A percentile compares a stretch with the other conserved stretches of the same genome.
Evolutionary conservation across 1,140 invertebrate species (phyloP).

Genomic region (Zaprionus vittiger): DNA sequence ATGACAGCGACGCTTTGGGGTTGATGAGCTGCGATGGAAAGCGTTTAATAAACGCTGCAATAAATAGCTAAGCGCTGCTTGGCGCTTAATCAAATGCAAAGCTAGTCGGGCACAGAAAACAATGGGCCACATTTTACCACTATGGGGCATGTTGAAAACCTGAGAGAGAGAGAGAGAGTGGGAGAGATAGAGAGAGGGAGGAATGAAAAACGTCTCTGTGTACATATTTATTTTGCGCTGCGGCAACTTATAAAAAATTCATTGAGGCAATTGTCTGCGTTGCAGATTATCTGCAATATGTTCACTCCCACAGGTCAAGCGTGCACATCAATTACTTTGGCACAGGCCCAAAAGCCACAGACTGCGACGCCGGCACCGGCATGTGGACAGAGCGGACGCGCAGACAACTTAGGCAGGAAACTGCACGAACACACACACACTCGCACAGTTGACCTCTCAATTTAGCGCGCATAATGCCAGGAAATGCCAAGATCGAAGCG

Average conservation of each 20-base stretch:
- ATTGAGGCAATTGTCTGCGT: slow-evolving; percentile 83
- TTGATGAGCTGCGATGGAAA: slow-evolving; percentile 66
- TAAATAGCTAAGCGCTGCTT: slow-evolving; percentile 68
- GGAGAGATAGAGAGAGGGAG: background rate
- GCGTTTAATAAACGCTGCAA: slow-evolving; percentile 74
- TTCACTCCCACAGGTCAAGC: slow-evolving; percentile 84
- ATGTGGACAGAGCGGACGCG: slow-evolving; percentile 42
- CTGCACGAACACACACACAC: slow-evolving; percentile 27
- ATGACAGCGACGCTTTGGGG: slow-evolving; percentile 17
- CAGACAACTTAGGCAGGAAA: slow-evolving; percentile 42
- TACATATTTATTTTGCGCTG: slow-evolving; percentile 40
- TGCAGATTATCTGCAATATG: slow-evolving; percentile 84
- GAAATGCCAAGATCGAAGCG: slow-evolving; percentile 69
- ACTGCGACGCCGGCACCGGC: slow-evolving; percentile 41
- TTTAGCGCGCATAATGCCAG: slow-evolving; percentile 81
- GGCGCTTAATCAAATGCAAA: slow-evolving; percentile 61
- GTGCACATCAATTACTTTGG: slow-evolving; percentile 84
- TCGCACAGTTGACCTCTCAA: slow-evolving; percentile 75
- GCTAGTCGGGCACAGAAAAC: slow-evolving; percentile 47
- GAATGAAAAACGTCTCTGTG: slow-evolving; percentile 22
- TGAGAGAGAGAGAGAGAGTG: background rate
- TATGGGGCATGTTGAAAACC: slow-evolving; percentile 62
- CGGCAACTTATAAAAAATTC: slow-evolving; percentile 79
- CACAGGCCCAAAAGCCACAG: slow-evolving; percentile 72
- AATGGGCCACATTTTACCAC: slow-evolving; percentile 72